Base-by-base conservation (phyloP, 2,888 invertebrate genomes). In the Drosophila diplacantha region DNA sequence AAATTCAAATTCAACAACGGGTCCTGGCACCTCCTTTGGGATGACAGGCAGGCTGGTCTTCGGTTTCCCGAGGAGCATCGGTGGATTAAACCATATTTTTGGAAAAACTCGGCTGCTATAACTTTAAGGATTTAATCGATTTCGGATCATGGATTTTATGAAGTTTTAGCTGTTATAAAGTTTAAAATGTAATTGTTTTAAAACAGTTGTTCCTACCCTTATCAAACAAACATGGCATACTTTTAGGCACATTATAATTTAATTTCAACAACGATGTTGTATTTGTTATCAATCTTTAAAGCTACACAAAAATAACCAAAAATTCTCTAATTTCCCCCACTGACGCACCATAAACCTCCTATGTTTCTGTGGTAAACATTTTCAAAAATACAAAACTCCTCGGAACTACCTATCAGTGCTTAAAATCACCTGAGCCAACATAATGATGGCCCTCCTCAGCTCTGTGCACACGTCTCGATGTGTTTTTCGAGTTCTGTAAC, bases 401-500 rank as follows among this genome's bases (percentile, higher is more conserved):
- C 18, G 14, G 22, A 24, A 32, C 16, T 3, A 16, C 29, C 29
- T 24, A 43, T 20, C 43, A 41, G 29, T 29, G 29, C 44, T 52
- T 52, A 49, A 12, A 32, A 20, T 37, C 57, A 62, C 61, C 35
- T 63, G 20, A 29, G 22, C 22, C 35, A 53, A 16, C 63, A 52
- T 52, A 52, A 52, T 52, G 52, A 35, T n/a, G 39, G 41, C 24
- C 18, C 12, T 11, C 29, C 32, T 16, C 44, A 16, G 3, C 24
- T 3, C 31, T 26, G 35, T 60, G 67, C 66, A 61, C 79, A 79
- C 79, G 83, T 82, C 74, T 78, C 78, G 71, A 81, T 80, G 79
- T 79, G 81, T 83, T 83, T 51, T 81, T 78, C 81, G 75, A 83
- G 79, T 80, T 80, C 81, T 80, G 79, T 80, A 80, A 80, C 79